Evolutionary conservation across 2,888 invertebrate species (phyloP).

Genomic region (Cosmia trapezina): DNA sequence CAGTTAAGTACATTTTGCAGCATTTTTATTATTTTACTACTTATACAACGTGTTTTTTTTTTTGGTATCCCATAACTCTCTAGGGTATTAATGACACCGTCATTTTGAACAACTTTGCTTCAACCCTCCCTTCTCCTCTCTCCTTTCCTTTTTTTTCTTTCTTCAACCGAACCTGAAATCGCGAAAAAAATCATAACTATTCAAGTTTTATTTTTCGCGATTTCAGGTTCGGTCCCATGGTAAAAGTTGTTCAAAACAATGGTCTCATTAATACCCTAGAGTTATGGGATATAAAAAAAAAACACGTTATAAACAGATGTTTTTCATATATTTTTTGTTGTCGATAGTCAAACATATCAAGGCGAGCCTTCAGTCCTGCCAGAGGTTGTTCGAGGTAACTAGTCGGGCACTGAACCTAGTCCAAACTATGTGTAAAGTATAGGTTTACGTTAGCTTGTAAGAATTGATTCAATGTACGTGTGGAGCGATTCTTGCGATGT

Average conservation of each 20-base stretch:
- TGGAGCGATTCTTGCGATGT: constrained; percentile 60
- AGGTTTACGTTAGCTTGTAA: constrained; percentile 58
- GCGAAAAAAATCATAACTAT: too few relatives aligned
- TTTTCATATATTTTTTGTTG: constrained; percentile 70
- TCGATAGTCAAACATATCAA: constrained; percentile 76
- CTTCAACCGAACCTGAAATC: too few relatives aligned
- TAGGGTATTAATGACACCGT: too few relatives aligned
- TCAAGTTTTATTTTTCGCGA: too few relatives aligned
- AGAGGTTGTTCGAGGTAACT: constrained; percentile 47
- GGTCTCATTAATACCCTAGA: too few relatives aligned
- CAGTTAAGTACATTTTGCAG: constrained; percentile 77
- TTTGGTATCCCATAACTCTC: too few relatives aligned
- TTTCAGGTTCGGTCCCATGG: too few relatives aligned
- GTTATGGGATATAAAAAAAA: too few relatives aligned
- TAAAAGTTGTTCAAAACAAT: too few relatives aligned
- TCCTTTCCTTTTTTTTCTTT: too few relatives aligned
- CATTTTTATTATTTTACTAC: constrained; percentile 70
- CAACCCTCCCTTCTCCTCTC: too few relatives aligned
- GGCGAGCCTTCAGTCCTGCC: constrained; percentile 59
- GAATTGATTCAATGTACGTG: constrained; percentile 59
- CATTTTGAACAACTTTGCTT: too few relatives aligned
- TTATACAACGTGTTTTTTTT: constrained; percentile 34
- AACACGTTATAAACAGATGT: constrained; percentile 37
- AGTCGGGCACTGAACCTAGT: constrained; percentile 58
- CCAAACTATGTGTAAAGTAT: constrained; percentile 54